Base-by-base conservation (phyloP, 2,113 vertebrate species). In the Muntiacus reevesi region DNA sequence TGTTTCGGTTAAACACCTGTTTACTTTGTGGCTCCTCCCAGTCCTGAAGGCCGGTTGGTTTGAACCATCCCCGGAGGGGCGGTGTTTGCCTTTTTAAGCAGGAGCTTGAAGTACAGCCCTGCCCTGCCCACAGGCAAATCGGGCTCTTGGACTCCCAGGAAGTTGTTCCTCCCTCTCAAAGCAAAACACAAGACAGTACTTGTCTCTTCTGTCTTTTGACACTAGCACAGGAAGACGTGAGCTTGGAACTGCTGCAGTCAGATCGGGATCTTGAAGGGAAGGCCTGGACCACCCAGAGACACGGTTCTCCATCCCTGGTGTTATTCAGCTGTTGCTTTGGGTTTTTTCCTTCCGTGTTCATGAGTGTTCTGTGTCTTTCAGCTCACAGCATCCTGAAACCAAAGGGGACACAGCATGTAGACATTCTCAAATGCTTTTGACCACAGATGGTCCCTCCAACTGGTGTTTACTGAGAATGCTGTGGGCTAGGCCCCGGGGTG, bases 41-140 rank as follows among this genome's bases (percentile, higher is more conserved):
- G 25, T 5, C 11, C 50, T 1, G 0, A 50, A 27, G 8, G 23
- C 9, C 8, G 1, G 3, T 15, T 9, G 17, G 27, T 45, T 67
- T 47, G 15, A 87, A 45, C 59, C 15, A 3, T 36, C 23, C 7
- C 33, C 17, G 3, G 12, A 28, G 67, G 67, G 67, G 67, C 4
- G 5, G 15, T 13, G 33, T 16, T n/a, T 12, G 27, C 64, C 45
- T 54, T 19, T 43, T 40, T 40, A n/a, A 62, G 8, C n/a, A 7
- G 15, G 30, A 28, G 15, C 64, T 10, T 14, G 7, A 30, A 64
- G 45, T 12, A 1, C 50, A 74, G 64, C 33, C 28, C 67, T 25
- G 43, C 19, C 25, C 25, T 25, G 43, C 19, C 25, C 25, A 10
- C 28, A 10, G 62, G 45, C 67, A 76, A 50, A n/a, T 71, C 50